Conservation (phyloP, 2,797 vertebrate genomes). For the Falco concolor region DNA sequence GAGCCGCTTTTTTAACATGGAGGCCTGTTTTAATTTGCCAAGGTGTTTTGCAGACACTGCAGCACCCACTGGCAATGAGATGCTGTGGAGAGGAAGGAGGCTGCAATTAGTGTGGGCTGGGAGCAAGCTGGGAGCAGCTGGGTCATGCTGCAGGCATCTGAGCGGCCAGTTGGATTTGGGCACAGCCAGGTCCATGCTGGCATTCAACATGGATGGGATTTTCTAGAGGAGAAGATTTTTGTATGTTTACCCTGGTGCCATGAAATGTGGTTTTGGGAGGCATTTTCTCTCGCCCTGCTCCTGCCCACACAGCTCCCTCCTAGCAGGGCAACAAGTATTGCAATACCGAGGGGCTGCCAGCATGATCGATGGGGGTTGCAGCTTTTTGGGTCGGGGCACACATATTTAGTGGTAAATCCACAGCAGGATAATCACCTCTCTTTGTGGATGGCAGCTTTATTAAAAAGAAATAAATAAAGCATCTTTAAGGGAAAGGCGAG, state of each 20-base stretch:
- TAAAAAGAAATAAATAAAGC: slow-evolving; percentile 19
- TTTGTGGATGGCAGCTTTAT: background rate
- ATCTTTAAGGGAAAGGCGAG: background rate
- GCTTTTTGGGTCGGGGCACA: background rate
- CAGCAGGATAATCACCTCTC: background rate
- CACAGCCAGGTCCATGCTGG: background rate
- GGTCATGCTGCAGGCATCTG: background rate
- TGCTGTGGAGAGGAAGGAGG: background rate
- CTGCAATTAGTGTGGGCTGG: background rate
- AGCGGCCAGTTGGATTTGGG: background rate
- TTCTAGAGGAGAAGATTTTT: background rate
- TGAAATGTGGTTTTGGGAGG: background rate
- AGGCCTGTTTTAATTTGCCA: background rate
- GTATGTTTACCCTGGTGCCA: background rate
- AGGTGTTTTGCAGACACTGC: background rate
- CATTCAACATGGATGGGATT: background rate
- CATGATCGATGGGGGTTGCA: background rate
- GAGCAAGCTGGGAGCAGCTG: background rate
- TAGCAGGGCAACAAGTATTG: background rate
- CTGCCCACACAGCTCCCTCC: background rate
- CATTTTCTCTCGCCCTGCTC: background rate
- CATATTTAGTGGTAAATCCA: background rate
- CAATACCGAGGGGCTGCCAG: background rate
- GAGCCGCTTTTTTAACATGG: background rate
- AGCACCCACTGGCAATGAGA: background rate